Base-by-base conservation (phyloP, 2,113 vertebrate species). In the Rhinoptilus africanus region DNA sequence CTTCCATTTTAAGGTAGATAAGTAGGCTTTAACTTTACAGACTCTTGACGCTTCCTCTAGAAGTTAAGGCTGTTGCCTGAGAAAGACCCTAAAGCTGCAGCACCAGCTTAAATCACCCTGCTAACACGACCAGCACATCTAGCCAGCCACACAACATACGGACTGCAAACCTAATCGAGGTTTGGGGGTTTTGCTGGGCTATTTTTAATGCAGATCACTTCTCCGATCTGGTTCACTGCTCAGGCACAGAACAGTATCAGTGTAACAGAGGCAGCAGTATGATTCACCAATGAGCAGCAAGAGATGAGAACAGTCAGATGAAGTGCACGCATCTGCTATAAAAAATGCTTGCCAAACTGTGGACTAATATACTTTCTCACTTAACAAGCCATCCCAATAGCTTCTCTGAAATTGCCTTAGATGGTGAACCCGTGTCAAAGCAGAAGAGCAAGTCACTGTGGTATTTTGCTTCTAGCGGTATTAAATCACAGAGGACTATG, bases 381-480 rank as follows among this genome's bases (percentile, higher is more conserved):
- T 79, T 80, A 88, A 77, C 43, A 90, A 76, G 63, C 69, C 62
- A 82, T 71, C 59, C 67, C n/a, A 67, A 41, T 11, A 41, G 26
- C 72, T 89, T 32, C 45, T 92, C 84, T 93, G 72, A 92, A 91
- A 89, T 67, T 92, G 79, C 89, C 68, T 93, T 93, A 88, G 85
- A 89, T 93, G 76, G 89, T 80, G 59, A 97, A 91, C 28, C 28
- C 67, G 54, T 69, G 64, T 84, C 59, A 86, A 86, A 88, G 27
- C 59, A 80, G 50, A 86, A 86, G 26, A 93, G 45, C 54, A 92
- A 92, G 73, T 54, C 59, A 63, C 34, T 14, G 39, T 28, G 37
- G 23, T 69, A 50, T 74, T 93, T 93, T 83, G 6, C 54, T 91
- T 90, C 45, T 28, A 37, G 35, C 41, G 32, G 73, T 92, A 64